Evolutionary conservation across 53 echinoderm and acorn worm genomes (phyloP).

Genomic region (Hippasteria phrygiana): DNA sequence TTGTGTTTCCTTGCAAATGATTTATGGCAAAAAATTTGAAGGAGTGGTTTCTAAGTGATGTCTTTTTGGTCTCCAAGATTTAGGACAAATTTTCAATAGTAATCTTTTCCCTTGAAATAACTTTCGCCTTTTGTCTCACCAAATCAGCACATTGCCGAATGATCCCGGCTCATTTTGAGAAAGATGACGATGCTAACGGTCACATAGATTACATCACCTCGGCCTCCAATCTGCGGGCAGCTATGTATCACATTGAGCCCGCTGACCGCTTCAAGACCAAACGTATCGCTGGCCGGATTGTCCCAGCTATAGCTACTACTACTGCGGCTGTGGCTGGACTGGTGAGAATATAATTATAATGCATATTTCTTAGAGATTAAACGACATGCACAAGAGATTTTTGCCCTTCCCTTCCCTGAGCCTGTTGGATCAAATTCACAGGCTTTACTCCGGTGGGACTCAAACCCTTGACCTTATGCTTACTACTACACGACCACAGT

Average conservation of each 20-base stretch:
- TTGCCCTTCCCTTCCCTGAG: too few relatives aligned
- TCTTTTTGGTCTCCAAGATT: too few relatives aligned
- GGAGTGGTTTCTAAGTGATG: background rate
- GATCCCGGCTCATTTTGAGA: conserved; percentile 92
- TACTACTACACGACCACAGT: too few relatives aligned
- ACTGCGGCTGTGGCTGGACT: conserved; percentile 97
- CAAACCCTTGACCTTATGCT: too few relatives aligned
- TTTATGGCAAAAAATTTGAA: background rate
- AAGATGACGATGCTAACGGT: conserved; percentile 94
- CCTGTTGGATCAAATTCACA: too few relatives aligned
- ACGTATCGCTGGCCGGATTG: conserved; percentile 92
- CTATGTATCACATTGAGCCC: conserved; percentile 94
- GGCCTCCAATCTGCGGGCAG: conserved; percentile 88
- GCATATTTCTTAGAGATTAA: too few relatives aligned
- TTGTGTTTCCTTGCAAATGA: too few relatives aligned
- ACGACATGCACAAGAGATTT: too few relatives aligned
- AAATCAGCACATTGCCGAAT: conserved; percentile 65
- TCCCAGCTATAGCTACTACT: conserved; percentile 96
- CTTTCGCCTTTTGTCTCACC: too few relatives aligned
- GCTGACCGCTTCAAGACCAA: conserved; percentile 97
- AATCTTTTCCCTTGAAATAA: too few relatives aligned
- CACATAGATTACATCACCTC: conserved; percentile 98
- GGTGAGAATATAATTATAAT: conserved; percentile 68
- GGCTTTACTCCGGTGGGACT: too few relatives aligned
- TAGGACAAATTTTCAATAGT: too few relatives aligned